Evolutionary conservation across 2,113 vertebrate genomes (phyloP).

Genomic region (Podocnemis expansa): DNA sequence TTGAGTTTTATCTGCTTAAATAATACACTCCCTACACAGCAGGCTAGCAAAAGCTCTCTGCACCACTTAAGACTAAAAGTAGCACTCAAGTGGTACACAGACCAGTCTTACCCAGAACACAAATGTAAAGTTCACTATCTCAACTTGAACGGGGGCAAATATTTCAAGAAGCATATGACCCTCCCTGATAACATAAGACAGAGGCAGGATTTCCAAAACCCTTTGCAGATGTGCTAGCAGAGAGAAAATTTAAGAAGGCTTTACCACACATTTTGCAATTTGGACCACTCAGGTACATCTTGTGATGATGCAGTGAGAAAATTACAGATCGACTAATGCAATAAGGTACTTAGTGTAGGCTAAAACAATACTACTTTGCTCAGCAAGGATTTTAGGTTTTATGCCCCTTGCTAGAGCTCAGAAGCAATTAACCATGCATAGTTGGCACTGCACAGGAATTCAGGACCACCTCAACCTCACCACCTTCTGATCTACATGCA

Average conservation of each 20-base stretch:
- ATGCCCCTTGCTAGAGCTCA: neutral
- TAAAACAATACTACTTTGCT: neutral
- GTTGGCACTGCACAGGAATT: neutral
- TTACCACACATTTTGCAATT: neutral
- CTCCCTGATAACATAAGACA: neutral
- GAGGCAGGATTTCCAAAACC: neutral
- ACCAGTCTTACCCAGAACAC: neutral
- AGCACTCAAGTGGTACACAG: neutral
- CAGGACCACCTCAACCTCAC: neutral
- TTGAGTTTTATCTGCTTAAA: neutral
- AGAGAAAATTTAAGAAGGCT: neutral
- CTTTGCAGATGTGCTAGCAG: neutral
- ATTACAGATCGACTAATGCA: neutral
- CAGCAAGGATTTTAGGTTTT: neutral
- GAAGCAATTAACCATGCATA: rapidly evolving
- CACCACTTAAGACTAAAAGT: neutral
- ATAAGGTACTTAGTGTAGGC: neutral
- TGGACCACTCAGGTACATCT: neutral
- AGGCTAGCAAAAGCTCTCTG: neutral
- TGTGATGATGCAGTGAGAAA: neutral
- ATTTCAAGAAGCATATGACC: neutral
- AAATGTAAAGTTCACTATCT: neutral
- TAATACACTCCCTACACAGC: neutral
- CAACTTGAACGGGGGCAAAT: neutral
- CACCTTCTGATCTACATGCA: neutral